Evolutionary conservation across 2,797 vertebrate species (phyloP).

Genomic region (Lerista edwardsae): DNA sequence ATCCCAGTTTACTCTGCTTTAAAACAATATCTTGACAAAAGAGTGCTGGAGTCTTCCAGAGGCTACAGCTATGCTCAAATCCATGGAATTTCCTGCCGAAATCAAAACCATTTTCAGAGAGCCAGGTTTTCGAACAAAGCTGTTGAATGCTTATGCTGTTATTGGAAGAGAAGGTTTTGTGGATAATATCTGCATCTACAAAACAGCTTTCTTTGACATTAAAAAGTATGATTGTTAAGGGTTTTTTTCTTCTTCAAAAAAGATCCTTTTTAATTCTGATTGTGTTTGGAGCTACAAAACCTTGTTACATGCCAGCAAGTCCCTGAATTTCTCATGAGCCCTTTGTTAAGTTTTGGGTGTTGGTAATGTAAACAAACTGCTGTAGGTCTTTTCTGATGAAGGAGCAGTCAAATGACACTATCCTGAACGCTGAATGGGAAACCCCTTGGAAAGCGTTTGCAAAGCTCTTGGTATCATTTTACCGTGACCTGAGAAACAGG

Average conservation of each 20-base stretch:
- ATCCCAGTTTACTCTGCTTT: slow-evolving; percentile 41
- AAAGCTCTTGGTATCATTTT: slow-evolving; percentile 81
- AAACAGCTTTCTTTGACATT: background rate
- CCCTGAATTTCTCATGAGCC: slow-evolving; percentile 71
- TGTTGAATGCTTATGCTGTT: slow-evolving; percentile 21
- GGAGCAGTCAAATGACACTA: slow-evolving; percentile 77
- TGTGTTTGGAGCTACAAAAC: slow-evolving; percentile 50
- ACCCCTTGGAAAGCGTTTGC: slow-evolving; percentile 74
- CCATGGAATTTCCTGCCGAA: slow-evolving; percentile 68
- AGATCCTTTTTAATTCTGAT: slow-evolving; percentile 49
- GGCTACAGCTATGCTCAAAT: slow-evolving; percentile 68
- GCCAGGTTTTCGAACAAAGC: slow-evolving; percentile 51
- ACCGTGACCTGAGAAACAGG: slow-evolving; percentile 73
- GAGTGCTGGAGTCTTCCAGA: slow-evolving; percentile 57
- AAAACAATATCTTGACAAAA: slow-evolving; percentile 42
- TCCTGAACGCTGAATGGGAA: slow-evolving; percentile 68
- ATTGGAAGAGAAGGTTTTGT: slow-evolving; percentile 40
- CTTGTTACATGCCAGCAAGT: slow-evolving; percentile 72
- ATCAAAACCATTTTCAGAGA: slow-evolving; percentile 61
- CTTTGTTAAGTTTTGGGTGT: slow-evolving; percentile 70
- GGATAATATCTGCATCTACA: slow-evolving; percentile 33
- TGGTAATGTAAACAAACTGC: slow-evolving; percentile 88
- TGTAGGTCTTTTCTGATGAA: slow-evolving; percentile 87
- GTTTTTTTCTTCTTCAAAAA: slow-evolving; percentile 28
- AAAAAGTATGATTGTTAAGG: background rate